phyloP scores from a whole-genome alignment of 23 tunicate genomes.

The Oikopleura albicans region DNA sequence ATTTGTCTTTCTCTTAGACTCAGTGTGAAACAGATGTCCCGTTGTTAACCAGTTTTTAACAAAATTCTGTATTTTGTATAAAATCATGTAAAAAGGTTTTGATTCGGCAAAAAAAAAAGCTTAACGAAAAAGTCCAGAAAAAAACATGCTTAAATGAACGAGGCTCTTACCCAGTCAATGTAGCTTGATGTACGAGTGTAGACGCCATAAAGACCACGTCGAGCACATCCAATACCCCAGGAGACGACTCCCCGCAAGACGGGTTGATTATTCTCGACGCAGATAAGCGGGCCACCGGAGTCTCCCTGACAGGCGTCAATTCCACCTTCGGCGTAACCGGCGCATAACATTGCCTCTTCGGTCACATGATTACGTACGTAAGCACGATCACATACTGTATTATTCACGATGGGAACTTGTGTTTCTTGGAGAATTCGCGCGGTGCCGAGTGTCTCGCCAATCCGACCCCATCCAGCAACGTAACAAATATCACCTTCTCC shows the following conservation, averaged over 20 bases:
- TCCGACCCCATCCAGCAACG: slow-evolving; percentile 15
- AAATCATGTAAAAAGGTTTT: too few relatives aligned
- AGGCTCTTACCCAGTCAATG: not conserved
- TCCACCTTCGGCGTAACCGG: slow-evolving; percentile 11
- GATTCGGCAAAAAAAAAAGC: too few relatives aligned
- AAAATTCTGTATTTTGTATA: too few relatives aligned
- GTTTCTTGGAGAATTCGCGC: slow-evolving; percentile 11
- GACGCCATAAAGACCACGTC: not conserved
- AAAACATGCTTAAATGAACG: too few relatives aligned
- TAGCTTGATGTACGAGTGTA: not conserved
- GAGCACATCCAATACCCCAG: slow-evolving; percentile 15
- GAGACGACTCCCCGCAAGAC: not conserved
- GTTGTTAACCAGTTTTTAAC: too few relatives aligned
- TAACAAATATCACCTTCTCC: not conserved
- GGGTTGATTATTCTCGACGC: slow-evolving; percentile 1
- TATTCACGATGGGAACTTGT: slow-evolving; percentile 8
- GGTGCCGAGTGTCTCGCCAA: not conserved
- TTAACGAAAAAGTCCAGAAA: too few relatives aligned
- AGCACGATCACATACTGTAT: not conserved
- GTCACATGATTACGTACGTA: not conserved
- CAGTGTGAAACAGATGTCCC: too few relatives aligned
- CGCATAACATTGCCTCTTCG: not conserved
- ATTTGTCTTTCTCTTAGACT: too few relatives aligned
- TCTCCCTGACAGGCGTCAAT: slow-evolving; percentile 13
- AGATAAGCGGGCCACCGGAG: slow-evolving; percentile 7